Evolutionary conservation across 2,113 vertebrate genomes (phyloP).

Genomic region (Vimba vimba): DNA sequence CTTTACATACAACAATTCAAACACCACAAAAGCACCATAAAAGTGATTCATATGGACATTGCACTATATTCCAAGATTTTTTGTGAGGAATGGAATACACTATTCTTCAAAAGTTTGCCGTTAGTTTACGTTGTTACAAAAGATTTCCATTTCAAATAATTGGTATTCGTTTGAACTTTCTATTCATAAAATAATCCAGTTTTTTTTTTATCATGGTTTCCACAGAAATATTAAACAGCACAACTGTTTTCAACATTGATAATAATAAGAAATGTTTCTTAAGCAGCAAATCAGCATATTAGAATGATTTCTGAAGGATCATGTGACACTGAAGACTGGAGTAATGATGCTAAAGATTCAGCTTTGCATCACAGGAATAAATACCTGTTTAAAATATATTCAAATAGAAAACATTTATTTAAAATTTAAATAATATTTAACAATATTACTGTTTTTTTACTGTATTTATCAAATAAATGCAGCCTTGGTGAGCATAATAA

Average conservation of each 20-base stretch:
- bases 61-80: background rate
- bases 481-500: background rate
- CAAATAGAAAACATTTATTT: background rate
- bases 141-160: background rate
- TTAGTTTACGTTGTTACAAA: background rate
- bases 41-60: background rate
- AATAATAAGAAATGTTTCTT: background rate
- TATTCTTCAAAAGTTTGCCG: background rate
- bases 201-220: background rate
- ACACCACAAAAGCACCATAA: background rate
- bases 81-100: background rate
- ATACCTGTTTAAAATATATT: background rate
- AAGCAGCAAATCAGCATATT: background rate
- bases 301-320: background rate
- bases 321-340: background rate
- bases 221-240: background rate
- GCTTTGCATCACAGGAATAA: background rate
- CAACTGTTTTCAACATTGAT: background rate
- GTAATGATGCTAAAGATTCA: background rate
- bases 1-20: background rate
- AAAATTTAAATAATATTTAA: too few species aligned
- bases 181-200: too few species aligned
- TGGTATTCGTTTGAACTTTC: too few species aligned
- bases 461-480: too few species aligned
- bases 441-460: too few species aligned